Evolutionary conservation across 2,888 invertebrate genomes (phyloP).

Genomic region (Eudemis profundana): DNA sequence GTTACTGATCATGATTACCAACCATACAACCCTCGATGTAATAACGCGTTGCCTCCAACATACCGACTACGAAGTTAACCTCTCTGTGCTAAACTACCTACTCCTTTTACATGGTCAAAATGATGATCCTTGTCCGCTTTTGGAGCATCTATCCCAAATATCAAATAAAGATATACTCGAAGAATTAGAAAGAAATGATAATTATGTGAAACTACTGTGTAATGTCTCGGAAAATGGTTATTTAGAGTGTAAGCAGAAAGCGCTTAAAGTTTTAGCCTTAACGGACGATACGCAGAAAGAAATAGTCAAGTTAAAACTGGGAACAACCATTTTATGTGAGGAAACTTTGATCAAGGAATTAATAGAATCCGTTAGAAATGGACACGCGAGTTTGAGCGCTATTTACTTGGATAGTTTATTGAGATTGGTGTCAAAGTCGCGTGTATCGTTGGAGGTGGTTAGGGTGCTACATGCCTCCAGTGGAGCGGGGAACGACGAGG

Average conservation of each 20-base stretch:
- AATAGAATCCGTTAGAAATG: conserved; percentile 57
- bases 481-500: conserved; percentile 62
- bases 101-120: conserved; percentile 54
- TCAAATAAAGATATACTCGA: conserved; percentile 47
- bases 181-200: conserved; percentile 47
- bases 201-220: conserved; percentile 57
- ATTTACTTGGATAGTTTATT: conserved; percentile 66
- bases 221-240: conserved; percentile 57
- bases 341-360: conserved; percentile 56
- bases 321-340: conserved; percentile 48
- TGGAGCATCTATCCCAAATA: conserved; percentile 56
- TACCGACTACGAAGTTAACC: conserved; percentile 58
- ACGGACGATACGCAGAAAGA: conserved; percentile 59
- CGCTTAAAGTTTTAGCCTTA: conserved; percentile 62
- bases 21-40: conserved; percentile 42
- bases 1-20: conserved; percentile 52
- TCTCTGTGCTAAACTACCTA: conserved; percentile 58
- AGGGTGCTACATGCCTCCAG: conserved; percentile 61
- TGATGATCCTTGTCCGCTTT: conserved; percentile 56
- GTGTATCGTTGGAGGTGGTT: conserved; percentile 53
- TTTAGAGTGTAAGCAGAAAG: conserved; percentile 68
- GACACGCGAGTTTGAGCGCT: conserved; percentile 67
- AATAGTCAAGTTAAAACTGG: conserved; percentile 55
- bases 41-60: conserved; percentile 54
- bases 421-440: conserved; percentile 55